Base-by-base conservation (phyloP, 1,140 invertebrate species). In the Medauroidea extradentata region DNA sequence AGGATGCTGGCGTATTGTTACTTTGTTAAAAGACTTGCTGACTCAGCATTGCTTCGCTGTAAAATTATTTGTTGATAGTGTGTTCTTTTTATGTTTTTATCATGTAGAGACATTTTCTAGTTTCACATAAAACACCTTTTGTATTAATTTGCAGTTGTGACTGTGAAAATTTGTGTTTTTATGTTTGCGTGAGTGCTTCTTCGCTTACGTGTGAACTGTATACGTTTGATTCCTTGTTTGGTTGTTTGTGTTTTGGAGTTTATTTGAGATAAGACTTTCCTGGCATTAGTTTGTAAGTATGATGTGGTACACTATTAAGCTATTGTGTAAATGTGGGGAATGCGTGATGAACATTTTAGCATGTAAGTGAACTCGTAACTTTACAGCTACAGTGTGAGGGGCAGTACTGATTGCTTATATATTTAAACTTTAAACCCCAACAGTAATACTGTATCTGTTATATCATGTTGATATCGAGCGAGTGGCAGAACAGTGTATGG, bases 161-260 rank as follows among this genome's bases (percentile, higher is more conserved):
- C n/a, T 51, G 29, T 51, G 27, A 29, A 16, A 29, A 51, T 51
- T 16, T 51, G 38, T 51, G 27, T 19, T 51, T 29, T 25, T 16
- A 34, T 29, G 38, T n/a, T 13, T 51, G 49, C 49, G 49, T 51
- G 49, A 51, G 49, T 51, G 24, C 49, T 25, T 29, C 38, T 51
- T n/a, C 7, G 49, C 27, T 34, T 51, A 34, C 27, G 49, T 34
- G 27, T 51, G 29, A 51, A 51, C 24, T 51, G 49, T 51, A 51
- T 51, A 51, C 49, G 49, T 51, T 9, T 29, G 7, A 51, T 18
- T 51, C 19, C 8, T 50, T 3, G n/a, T n/a, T n/a, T n/a, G n/a
- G n/a, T n/a, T 50, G 27, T 51, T 24, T 23, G 24, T 51, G 24
- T 13, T 24, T 29, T 3, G 27, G 38, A 51, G 27, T 29, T 29